Evolutionary conservation across 2,113 vertebrate genomes (phyloP).

Genomic region (Jacana jacana): DNA sequence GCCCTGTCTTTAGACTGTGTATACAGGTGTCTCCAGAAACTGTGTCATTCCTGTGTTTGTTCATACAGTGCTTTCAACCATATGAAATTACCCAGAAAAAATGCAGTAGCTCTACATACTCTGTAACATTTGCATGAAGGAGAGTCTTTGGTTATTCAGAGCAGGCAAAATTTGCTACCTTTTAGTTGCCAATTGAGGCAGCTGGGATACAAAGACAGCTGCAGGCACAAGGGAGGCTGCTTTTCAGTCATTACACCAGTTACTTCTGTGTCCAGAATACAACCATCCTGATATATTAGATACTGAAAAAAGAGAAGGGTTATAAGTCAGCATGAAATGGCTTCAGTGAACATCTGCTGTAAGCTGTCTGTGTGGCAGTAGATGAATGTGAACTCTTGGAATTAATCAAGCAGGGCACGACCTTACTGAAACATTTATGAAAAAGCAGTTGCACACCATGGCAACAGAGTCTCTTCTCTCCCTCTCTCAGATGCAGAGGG

Average conservation of each 20-base stretch:
- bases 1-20: not conserved
- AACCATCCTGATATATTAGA: not conserved
- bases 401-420: slow-evolving; percentile 65
- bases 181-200: not conserved
- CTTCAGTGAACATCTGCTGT: slow-evolving; percentile 59
- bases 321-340: slow-evolving; percentile 63
- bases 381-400: slow-evolving; percentile 68
- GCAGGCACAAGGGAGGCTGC: not conserved
- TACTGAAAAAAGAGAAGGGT: slow-evolving; percentile 27
- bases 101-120: not conserved
- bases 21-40: not conserved
- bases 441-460: slow-evolving; percentile 54
- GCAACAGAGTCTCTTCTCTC: slow-evolving; percentile 33
- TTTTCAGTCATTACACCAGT: not conserved
- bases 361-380: slow-evolving; percentile 40
- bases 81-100: not conserved
- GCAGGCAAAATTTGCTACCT: not conserved
- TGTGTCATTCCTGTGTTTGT: not conserved
- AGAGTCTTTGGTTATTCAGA: not conserved
- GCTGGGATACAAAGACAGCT: not conserved
- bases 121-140: no score
- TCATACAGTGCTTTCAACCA: not conserved
- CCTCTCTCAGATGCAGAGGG: not conserved
- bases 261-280: not conserved
- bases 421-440: slow-evolving; percentile 67